These are phyloP conservation scores for Chelonia mydas DNA, from an alignment of 2,797 vertebrate genomes.

Conservation along the genomic window DNA sequence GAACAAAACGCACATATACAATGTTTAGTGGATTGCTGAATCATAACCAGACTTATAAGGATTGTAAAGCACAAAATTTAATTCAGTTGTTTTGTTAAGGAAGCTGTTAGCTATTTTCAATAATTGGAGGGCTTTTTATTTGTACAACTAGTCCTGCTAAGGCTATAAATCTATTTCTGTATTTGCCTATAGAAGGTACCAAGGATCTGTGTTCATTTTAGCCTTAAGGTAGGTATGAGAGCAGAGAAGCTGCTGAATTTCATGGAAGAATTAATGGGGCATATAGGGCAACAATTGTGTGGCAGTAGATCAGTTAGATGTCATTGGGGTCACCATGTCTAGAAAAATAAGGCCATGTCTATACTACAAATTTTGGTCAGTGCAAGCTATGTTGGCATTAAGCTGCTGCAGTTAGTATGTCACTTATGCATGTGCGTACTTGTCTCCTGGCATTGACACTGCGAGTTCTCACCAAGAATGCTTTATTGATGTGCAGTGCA, in stretches of 20 bases:
- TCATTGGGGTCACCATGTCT: not conserved
- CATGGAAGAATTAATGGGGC: not conserved
- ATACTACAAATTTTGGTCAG: too few species aligned
- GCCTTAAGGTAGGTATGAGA: not conserved
- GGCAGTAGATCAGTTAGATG: not conserved
- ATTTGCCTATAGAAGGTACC: not conserved
- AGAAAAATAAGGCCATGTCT: too few species aligned
- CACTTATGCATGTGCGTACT: too few species aligned
- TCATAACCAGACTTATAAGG: not conserved
- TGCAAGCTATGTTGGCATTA: too few species aligned
- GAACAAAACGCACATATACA: not conserved
- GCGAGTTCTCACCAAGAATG: too few species aligned
- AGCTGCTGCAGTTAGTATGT: too few species aligned
- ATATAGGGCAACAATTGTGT: accelerated
- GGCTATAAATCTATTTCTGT: not conserved
- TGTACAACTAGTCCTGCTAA: not conserved
- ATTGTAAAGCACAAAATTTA: not conserved
- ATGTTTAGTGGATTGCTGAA: not conserved
- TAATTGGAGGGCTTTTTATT: not conserved
- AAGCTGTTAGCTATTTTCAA: not conserved
- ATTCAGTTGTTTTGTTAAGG: not conserved
- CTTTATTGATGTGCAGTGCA: too few species aligned
- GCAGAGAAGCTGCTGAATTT: not conserved
- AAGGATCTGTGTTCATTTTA: not conserved
- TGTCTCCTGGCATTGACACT: too few species aligned